Evolutionary conservation across 2,888 invertebrate species (phyloP).

Genomic region (Ophion ventricosus): DNA sequence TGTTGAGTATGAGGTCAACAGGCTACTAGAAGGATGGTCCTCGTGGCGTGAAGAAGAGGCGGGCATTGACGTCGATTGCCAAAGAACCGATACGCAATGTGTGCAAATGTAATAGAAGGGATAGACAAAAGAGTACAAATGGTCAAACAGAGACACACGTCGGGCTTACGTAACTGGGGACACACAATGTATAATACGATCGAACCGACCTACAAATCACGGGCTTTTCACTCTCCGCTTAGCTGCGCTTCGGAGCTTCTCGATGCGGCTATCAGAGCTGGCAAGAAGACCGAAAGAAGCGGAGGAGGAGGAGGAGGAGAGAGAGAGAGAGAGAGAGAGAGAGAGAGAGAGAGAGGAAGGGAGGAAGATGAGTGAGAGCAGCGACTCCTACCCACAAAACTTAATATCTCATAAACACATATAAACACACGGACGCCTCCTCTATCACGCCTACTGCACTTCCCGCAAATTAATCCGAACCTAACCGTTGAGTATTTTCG

Average conservation of each 20-base stretch:
- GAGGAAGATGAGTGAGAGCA: conserved; percentile 51
- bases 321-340: conserved; percentile 17
- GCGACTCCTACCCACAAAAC: conserved; percentile 26
- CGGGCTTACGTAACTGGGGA: conserved; percentile 74
- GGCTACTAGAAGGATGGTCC: background rate
- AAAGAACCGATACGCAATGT: conserved; percentile 3
- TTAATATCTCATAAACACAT: conserved; percentile 55
- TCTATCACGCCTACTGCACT: conserved; percentile 35
- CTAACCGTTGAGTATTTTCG: no score
- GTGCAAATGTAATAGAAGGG: conserved; percentile 16
- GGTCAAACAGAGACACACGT: conserved; percentile 65
- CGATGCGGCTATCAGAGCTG: conserved; percentile 46
- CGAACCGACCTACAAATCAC: conserved; percentile 79
- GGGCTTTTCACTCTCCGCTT: conserved; percentile 72
- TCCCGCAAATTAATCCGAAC: conserved; percentile 36
- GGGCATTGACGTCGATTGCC: background rate
- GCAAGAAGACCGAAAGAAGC: conserved; percentile 1
- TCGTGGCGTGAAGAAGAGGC: background rate
- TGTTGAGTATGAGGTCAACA: no score
- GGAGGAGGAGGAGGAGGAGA: conserved; percentile 1
- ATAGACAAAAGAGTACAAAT: conserved; percentile 60
- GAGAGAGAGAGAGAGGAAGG: background rate
- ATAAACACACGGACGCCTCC: conserved; percentile 10
- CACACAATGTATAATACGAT: conserved; percentile 71
- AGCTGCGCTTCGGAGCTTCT: conserved; percentile 60